Evolutionary conservation across 2,113 vertebrate species (phyloP).

Genomic region (Anser cygnoides): DNA sequence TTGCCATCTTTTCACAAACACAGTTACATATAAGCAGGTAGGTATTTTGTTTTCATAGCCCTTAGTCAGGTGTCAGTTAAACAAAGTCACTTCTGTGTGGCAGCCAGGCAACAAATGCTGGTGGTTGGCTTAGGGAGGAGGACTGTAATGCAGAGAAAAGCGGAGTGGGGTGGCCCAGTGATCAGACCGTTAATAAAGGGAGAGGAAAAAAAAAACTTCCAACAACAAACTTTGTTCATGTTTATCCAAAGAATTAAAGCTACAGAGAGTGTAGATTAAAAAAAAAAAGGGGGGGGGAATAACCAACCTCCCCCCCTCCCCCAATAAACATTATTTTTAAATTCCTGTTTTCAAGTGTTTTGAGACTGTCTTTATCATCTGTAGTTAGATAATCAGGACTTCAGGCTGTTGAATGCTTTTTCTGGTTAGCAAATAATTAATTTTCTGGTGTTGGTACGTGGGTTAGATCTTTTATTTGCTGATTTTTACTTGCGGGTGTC

Average conservation of each 20-base stretch:
- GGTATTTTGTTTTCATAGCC: neutral
- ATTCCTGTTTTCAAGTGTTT: neutral
- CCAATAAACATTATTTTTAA: neutral
- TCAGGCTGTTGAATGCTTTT: neutral
- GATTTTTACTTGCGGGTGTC: neutral
- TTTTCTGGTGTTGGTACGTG: neutral
- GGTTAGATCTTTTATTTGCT: neutral
- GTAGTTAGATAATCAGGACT: neutral
- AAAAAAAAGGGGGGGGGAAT: neutral
- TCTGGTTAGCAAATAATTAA: neutral
- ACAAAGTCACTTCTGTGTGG: neutral
- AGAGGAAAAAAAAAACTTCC: neutral
- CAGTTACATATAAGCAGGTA: neutral
- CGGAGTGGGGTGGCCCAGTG: neutral
- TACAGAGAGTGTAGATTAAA: neutral
- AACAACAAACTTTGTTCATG: neutral
- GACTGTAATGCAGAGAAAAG: neutral
- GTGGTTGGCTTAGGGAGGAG: neutral
- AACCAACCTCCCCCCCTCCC: too few species aligned
- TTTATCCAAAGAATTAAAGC: neutral
- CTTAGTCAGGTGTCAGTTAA: neutral
- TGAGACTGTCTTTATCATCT: neutral
- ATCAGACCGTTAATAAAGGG: slow-evolving; percentile 1
- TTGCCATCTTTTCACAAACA: neutral
- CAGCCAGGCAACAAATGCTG: neutral